These are phyloP conservation scores for Romanogobio albipinnatus DNA, from an alignment of 2,113 vertebrate genomes.

Conservation along the genomic window DNA sequence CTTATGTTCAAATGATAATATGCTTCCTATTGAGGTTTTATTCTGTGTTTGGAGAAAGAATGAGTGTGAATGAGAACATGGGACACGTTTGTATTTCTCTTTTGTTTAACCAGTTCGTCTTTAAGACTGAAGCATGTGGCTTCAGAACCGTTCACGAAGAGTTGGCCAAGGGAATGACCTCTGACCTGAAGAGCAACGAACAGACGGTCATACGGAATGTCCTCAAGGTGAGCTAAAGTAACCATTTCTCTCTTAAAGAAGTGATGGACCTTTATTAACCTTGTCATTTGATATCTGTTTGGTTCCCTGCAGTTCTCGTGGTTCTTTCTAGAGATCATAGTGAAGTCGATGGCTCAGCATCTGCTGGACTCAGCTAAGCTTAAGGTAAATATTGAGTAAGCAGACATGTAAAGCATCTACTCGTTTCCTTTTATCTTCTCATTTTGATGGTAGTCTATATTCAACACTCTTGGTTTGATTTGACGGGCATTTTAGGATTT, in stretches of 20 bases:
- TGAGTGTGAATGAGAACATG: no score
- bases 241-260: neutral
- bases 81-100: conserved; percentile 27
- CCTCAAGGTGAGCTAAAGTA: conserved; percentile 81
- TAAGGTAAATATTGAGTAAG: conserved; percentile 74
- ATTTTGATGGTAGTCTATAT: neutral
- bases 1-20: no score
- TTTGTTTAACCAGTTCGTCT: conserved; percentile 82
- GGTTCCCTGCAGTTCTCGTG: conserved; percentile 85
- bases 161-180: conserved; percentile 87
- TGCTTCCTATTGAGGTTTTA: neutral
- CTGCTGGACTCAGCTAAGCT: conserved; percentile 84
- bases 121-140: conserved; percentile 85
- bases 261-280: neutral
- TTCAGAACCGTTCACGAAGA: conserved; percentile 93
- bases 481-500: no score
- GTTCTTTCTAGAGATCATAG: conserved; percentile 95
- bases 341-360: conserved; percentile 96
- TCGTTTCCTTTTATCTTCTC: neutral
- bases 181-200: conserved; percentile 92
- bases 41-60: neutral
- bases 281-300: neutral
- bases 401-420: neutral
- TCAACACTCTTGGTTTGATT: no score
- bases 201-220: conserved; percentile 84